Conservation (phyloP, 2,113 vertebrate genomes). For the Formicarius rufipectus region DNA sequence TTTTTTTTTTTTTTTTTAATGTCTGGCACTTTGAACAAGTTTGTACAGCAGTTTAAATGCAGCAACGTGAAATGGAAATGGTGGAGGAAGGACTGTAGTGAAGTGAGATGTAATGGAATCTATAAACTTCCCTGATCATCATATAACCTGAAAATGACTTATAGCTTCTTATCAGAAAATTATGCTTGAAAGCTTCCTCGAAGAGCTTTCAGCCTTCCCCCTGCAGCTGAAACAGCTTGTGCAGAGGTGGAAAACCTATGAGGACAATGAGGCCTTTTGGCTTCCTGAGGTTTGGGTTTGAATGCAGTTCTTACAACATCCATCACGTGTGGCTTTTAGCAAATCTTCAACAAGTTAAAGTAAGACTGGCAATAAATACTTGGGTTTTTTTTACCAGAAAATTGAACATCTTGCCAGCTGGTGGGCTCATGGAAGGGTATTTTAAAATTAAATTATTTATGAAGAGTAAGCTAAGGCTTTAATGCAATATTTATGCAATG, state of each 20-base stretch:
- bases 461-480: constrained; percentile 70
- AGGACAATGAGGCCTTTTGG: constrained; percentile 45
- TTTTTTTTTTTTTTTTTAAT: constrained; percentile 17
- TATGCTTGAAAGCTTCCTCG: constrained; percentile 21
- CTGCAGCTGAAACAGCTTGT: constrained; percentile 41
- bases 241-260: constrained; percentile 41
- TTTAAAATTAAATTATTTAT: constrained; percentile 78
- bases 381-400: constrained; percentile 73
- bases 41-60: constrained; percentile 56
- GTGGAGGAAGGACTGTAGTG: background rate
- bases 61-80: constrained; percentile 42
- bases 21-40: constrained; percentile 62
- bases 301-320: constrained; percentile 54
- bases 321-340: constrained; percentile 67
- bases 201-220: constrained; percentile 53
- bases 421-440: constrained; percentile 48
- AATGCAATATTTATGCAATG: constrained; percentile 76
- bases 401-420: constrained; percentile 62
- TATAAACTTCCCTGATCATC: constrained; percentile 29
- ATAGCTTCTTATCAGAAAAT: constrained; percentile 35
- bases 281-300: constrained; percentile 47
- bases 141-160: background rate
- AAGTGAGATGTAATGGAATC: constrained; percentile 24
- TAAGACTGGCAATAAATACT: constrained; percentile 67
- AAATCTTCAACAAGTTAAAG: constrained; percentile 67